A percentile compares a stretch with the other conserved stretches of the same genome.
phyloP scores from a whole-genome alignment of 2,797 vertebrate genomes.

The Nyctibius grandis region DNA sequence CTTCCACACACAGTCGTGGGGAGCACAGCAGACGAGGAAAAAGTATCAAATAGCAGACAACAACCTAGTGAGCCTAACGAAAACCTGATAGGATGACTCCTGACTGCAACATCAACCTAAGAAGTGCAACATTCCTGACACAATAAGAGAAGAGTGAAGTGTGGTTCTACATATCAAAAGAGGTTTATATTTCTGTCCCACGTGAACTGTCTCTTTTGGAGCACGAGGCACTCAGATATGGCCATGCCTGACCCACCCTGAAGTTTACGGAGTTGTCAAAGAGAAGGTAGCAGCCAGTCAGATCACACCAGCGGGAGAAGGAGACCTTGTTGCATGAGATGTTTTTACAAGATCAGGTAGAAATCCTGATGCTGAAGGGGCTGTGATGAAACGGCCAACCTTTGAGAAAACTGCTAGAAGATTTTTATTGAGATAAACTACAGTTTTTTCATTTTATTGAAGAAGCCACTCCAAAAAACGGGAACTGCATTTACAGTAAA shows the following conservation, averaged over 20 bases:
- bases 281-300: not conserved
- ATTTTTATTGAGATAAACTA: not conserved
- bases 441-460: not conserved
- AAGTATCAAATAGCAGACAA: not conserved
- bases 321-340: not conserved
- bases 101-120: not conserved
- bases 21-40: not conserved
- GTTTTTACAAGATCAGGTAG: not conserved
- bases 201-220: not conserved
- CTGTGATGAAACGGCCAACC: not conserved
- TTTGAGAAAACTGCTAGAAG: not conserved
- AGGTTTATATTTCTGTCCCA: not conserved
- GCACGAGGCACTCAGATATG: not conserved
- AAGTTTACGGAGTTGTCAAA: not conserved
- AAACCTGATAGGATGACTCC: conserved; percentile 8
- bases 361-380: not conserved
- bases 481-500: not conserved
- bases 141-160: not conserved
- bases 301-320: not conserved
- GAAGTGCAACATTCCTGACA: not conserved
- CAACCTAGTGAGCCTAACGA: not conserved
- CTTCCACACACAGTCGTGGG: not conserved
- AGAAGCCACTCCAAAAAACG: not conserved
- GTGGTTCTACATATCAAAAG: not conserved
- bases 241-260: not conserved